These are phyloP conservation scores for Leucopsar rothschildi DNA, from an alignment of 2,113 vertebrate species.

Conservation along the genomic window DNA sequence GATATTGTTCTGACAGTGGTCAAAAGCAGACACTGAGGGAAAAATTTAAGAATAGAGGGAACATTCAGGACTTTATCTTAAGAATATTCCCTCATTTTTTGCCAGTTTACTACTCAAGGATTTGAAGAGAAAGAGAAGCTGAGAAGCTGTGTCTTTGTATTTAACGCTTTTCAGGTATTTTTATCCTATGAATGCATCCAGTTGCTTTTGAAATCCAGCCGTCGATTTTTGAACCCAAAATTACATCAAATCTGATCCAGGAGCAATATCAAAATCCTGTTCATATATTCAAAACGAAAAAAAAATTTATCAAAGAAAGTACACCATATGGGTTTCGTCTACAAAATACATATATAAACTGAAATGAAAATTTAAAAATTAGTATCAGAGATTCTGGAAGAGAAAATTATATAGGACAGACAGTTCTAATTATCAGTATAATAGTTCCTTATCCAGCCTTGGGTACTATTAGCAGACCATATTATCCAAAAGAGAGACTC, in stretches of 20 bases:
- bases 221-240: background rate
- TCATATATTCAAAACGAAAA: background rate
- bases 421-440: background rate
- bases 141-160: background rate
- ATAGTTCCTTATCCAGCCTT: background rate
- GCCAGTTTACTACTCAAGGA: background rate
- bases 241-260: background rate
- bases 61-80: background rate
- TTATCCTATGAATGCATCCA: background rate
- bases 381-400: background rate
- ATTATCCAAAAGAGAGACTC: background rate
- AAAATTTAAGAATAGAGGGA: background rate
- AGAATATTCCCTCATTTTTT: background rate
- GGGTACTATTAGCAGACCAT: background rate
- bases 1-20: background rate
- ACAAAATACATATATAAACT: background rate
- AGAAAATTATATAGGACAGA: background rate
- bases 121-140: background rate
- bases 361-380: conserved; percentile 2
- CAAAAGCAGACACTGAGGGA: background rate
- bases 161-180: background rate
- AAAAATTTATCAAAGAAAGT: background rate
- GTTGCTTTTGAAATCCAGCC: background rate
- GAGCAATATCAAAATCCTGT: background rate
- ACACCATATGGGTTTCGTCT: background rate